Conservation (phyloP, 1,140 invertebrate species). For the Anastatus disparis region DNA sequence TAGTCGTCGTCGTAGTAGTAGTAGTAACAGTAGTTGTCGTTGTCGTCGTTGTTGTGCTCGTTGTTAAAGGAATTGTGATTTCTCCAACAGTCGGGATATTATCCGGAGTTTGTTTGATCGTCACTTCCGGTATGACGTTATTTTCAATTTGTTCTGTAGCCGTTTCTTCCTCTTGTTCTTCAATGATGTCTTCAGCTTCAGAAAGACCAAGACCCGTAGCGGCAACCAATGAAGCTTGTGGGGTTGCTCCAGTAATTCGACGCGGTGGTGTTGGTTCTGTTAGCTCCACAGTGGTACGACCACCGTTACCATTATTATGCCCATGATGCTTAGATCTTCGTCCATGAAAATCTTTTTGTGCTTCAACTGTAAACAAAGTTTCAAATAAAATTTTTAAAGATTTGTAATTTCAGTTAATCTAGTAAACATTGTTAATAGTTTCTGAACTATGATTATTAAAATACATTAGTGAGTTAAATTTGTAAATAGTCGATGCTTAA, state of each 20-base stretch:
- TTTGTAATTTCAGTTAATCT: too few species aligned
- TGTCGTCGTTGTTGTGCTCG: slow-evolving; percentile 67
- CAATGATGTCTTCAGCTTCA: slow-evolving; percentile 57
- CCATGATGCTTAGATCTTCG: slow-evolving; percentile 61
- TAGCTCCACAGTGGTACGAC: neutral
- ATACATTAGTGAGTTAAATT: too few species aligned
- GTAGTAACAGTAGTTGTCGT: slow-evolving; percentile 37
- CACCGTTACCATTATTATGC: neutral
- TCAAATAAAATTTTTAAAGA: too few species aligned
- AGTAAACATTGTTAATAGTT: too few species aligned
- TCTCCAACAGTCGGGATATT: slow-evolving; percentile 36
- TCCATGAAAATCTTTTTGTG: slow-evolving; percentile 86
- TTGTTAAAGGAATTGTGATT: too few species aligned
- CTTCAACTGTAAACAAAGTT: slow-evolving; percentile 80
- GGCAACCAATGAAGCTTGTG: slow-evolving; percentile 55
- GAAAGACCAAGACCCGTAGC: slow-evolving; percentile 58
- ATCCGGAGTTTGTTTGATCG: slow-evolving; percentile 54
- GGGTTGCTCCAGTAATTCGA: slow-evolving; percentile 54
- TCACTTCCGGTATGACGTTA: slow-evolving; percentile 63
- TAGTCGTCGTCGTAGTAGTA: slow-evolving; percentile 56
- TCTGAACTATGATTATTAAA: too few species aligned
- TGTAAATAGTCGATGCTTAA: too few species aligned
- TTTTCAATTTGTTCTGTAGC: slow-evolving; percentile 46
- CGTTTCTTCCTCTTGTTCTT: slow-evolving; percentile 41
- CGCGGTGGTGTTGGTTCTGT: neutral